Evolutionary conservation across 2,888 invertebrate species (phyloP), one percentile per base, ranked within the genome.

Genomic region (Acholoe squamosa): DNA sequence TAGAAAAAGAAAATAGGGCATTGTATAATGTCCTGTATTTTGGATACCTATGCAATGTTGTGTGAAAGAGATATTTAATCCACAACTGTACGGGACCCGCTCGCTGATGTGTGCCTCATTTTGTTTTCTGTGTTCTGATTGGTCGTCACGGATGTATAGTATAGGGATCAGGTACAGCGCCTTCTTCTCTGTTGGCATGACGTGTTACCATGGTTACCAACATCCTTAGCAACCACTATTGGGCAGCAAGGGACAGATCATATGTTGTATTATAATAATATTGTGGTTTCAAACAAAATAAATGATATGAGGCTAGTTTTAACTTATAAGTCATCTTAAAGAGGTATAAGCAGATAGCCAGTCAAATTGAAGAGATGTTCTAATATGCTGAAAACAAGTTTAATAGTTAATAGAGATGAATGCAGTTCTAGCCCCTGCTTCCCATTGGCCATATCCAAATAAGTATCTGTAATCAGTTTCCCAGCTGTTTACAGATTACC

Each of bases 121-220:
- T 86, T 86, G 86, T 86, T 54, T 86, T 43, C 84, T 84, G 51
- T 84, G 84, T 84, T 84, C 54, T 86, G 86, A 86, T 86, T 86
- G 86, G 86, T 86, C 86, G 86, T 54, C 86, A n/a, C 54, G 86
- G 86, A 86, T 54, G 25, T 86, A 86, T 86, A 86, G 86, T 86
- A 86, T 86, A 86, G 86, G 86, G 86, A 86, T 86, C 86, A 86
- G 86, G 86, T 86, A 86, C 86, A 86, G 86, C 54, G 86, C 84
- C 84, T 10, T 84, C 84, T 84, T 84, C 25, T 86, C 86, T 86
- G 86, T 86, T 86, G 86, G 86, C 86, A 86, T 86, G 86, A 54
- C 86, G 10, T 56, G 86, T 86, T 86, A 86, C 86, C 86, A 86
- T 86, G 86, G 86, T 86, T 86, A 86, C 86, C 86, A 43, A 43